Evolutionary conservation across 2,113 vertebrate species (phyloP).

Genomic region (Larimichthys polyactis): DNA sequence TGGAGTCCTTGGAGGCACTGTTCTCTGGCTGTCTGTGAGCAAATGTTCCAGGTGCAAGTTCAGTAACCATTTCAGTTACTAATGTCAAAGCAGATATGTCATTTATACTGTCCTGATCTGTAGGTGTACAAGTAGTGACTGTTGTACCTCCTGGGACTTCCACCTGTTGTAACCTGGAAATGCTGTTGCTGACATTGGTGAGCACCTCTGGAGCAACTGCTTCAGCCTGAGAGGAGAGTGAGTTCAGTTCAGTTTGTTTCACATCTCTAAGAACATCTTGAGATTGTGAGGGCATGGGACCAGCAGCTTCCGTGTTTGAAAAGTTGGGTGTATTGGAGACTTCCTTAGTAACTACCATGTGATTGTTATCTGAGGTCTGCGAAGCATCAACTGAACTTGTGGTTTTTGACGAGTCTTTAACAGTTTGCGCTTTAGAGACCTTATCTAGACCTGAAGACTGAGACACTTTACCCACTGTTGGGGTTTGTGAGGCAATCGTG

Average conservation of each 20-base stretch:
- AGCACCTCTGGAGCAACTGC: neutral
- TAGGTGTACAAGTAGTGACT: neutral
- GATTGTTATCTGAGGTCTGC: conserved; percentile 5
- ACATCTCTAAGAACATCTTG: conserved; percentile 3
- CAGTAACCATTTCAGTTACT: conserved; percentile 57
- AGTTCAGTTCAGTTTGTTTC: conserved; percentile 2
- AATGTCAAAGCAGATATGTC: conserved; percentile 48
- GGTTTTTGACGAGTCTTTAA: conserved; percentile 16
- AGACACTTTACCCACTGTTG: conserved; percentile 9
- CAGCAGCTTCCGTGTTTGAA: conserved; percentile 4
- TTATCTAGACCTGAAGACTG: conserved; percentile 35
- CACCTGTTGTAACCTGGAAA: neutral
- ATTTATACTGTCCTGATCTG: conserved; percentile 11
- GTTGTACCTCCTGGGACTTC: neutral
- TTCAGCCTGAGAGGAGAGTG: neutral
- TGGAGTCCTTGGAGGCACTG: neutral
- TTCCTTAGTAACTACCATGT: neutral
- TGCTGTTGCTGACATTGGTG: neutral
- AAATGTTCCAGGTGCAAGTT: conserved; percentile 31
- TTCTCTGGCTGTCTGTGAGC: conserved; percentile 9
- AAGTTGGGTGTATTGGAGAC: neutral
- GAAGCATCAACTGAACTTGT: conserved; percentile 4
- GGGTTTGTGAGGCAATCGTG: conserved; percentile 59
- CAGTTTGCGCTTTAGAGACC: conserved; percentile 23
- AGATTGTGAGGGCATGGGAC: neutral